These are phyloP conservation scores for Thelohanellus kitauei DNA, from an alignment of 30 jellyfish, hydroid and myxozoan species.

Conservation along the genomic window DNA sequence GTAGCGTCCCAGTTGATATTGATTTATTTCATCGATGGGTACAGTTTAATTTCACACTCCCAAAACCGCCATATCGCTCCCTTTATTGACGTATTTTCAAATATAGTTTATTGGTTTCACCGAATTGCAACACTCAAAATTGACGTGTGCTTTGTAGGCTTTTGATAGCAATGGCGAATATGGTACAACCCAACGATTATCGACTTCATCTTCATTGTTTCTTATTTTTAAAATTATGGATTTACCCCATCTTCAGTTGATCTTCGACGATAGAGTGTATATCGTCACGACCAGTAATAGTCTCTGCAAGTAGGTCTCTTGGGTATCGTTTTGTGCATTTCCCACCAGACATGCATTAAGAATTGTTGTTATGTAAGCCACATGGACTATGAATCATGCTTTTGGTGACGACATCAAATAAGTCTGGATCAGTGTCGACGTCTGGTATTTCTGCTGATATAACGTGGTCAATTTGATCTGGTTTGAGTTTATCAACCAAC, in stretches of 20 bases:
- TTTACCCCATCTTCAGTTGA: not conserved
- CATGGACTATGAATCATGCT: slow-evolving; percentile 1
- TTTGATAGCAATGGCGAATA: not conserved
- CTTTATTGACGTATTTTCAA: slow-evolving; percentile 1
- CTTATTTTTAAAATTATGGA: not conserved
- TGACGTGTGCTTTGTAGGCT: slow-evolving; percentile 1
- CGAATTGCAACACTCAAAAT: not conserved
- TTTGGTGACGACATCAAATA: not conserved
- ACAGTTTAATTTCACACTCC: not conserved
- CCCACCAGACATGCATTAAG: slow-evolving; percentile 2
- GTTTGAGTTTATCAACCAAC: slow-evolving; percentile 1
- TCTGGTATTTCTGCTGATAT: slow-evolving; percentile 3
- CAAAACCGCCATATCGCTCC: not conserved
- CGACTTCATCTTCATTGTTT: not conserved
- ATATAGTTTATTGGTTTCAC: slow-evolving; percentile 1
- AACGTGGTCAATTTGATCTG: slow-evolving; percentile 1
- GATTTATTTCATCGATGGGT: not conserved
- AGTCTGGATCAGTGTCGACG: not conserved
- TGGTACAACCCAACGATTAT: not conserved
- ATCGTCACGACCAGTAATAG: not conserved
- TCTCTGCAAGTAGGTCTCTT: not conserved
- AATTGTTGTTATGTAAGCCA: not conserved
- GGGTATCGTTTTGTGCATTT: not conserved
- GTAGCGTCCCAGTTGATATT: slow-evolving; percentile 1
- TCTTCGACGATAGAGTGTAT: not conserved